phyloP scores from a whole-genome alignment of 2,113 vertebrate species.

The Chunga burmeisteri region DNA sequence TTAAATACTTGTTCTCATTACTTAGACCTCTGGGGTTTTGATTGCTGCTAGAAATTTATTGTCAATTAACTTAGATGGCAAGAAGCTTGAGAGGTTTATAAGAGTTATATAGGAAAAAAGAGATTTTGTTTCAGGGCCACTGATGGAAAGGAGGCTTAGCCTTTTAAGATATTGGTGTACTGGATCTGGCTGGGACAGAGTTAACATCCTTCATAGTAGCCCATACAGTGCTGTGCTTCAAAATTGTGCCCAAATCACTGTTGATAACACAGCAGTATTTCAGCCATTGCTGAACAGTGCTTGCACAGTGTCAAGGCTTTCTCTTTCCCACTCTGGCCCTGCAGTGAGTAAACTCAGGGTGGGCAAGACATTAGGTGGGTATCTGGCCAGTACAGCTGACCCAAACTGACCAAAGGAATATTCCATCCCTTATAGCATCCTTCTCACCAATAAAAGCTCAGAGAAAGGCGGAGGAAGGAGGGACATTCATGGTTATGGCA shows the following conservation, averaged over 20 bases:
- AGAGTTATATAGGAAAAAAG: not conserved
- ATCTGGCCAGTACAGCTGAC: not conserved
- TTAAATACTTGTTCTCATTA: not conserved
- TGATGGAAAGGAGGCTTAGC: not conserved
- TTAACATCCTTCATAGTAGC: accelerated
- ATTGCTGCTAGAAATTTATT: not conserved
- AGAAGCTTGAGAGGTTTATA: not conserved
- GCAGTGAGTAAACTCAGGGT: accelerated
- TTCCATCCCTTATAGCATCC: not conserved
- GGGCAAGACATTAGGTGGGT: not conserved
- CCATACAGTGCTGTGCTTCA: not conserved
- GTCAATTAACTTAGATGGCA: not conserved
- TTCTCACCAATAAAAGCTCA: not conserved
- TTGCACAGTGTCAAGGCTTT: not conserved
- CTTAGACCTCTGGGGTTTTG: not conserved
- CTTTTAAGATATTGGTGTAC: not conserved
- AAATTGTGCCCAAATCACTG: not conserved
- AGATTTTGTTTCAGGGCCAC: not conserved
- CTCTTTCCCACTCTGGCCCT: not conserved
- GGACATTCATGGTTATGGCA: not conserved
- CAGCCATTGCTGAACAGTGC: not conserved
- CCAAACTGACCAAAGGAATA: not conserved
- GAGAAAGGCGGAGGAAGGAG: not conserved
- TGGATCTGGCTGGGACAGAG: not conserved
- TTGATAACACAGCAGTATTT: not conserved